These are phyloP conservation scores for Philaethria dido DNA, from an alignment of 2,888 invertebrate species.

Conservation along the genomic window DNA sequence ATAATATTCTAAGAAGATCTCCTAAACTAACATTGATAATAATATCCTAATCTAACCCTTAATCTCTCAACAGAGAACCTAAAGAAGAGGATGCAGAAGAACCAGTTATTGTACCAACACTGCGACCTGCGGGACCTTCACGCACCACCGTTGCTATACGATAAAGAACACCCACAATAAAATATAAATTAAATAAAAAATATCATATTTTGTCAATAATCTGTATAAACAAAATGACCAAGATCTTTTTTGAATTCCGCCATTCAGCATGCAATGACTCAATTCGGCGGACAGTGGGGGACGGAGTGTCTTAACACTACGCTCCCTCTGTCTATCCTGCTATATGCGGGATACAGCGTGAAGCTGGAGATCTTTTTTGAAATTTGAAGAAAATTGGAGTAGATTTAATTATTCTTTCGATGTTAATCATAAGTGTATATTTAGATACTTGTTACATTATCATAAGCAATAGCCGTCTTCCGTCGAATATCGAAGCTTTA, in stretches of 20 bases:
- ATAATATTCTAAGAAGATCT: too few species aligned
- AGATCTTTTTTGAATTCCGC: too few species aligned
- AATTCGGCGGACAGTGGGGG: too few species aligned
- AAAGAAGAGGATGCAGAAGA: slow-evolving; percentile 59
- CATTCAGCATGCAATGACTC: too few species aligned
- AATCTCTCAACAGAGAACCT: slow-evolving; percentile 56
- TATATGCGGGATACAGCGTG: too few species aligned
- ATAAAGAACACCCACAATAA: slow-evolving; percentile 43
- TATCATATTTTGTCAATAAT: not conserved
- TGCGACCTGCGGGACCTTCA: slow-evolving; percentile 67
- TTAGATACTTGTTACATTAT: slow-evolving; percentile 20
- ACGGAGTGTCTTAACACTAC: too few species aligned
- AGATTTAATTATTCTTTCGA: not conserved
- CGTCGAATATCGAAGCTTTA: slow-evolving; percentile 73
- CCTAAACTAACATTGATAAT: not conserved
- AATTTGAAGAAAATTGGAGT: too few species aligned
- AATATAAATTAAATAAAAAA: not conserved
- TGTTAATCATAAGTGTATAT: slow-evolving; percentile 22
- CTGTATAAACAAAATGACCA: not conserved
- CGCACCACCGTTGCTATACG: slow-evolving; percentile 62
- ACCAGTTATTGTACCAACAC: slow-evolving; percentile 70
- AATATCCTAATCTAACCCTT: not conserved
- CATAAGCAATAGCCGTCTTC: slow-evolving; percentile 64
- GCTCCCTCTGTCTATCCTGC: too few species aligned
- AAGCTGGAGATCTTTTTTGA: too few species aligned